Evolutionary conservation across 1,140 invertebrate genomes (phyloP).

Genomic region (Patella vulgata): DNA sequence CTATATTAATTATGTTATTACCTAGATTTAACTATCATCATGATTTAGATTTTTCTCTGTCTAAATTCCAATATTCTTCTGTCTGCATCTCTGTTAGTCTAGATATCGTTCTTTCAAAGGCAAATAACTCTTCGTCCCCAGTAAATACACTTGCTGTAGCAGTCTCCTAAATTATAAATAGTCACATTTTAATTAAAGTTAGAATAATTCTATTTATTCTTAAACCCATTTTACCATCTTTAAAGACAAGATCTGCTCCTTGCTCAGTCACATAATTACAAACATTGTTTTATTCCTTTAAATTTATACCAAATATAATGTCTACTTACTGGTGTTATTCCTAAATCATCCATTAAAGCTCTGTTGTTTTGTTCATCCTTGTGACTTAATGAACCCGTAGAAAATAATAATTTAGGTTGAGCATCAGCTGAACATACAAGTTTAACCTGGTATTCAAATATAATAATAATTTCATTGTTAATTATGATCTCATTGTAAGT

Average conservation of each 20-base stretch:
- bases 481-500: neutral
- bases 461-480: conserved; percentile 1
- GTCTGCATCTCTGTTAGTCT: conserved; percentile 96
- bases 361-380: conserved; percentile 74
- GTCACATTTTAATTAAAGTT: neutral
- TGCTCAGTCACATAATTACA: no score
- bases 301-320: no score
- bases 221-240: no score
- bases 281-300: no score
- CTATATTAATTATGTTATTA: no score
- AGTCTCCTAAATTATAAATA: conserved; percentile 40
- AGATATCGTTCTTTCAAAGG: conserved; percentile 93
- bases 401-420: conserved; percentile 81
- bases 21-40: conserved; percentile 8
- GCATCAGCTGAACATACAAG: conserved; percentile 83
- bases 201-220: no score
- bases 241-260: no score
- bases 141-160: conserved; percentile 88
- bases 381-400: conserved; percentile 60
- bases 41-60: neutral
- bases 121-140: conserved; percentile 97
- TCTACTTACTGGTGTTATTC: conserved; percentile 72
- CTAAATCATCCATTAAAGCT: conserved; percentile 93
- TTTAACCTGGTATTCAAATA: conserved; percentile 71
- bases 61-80: conserved; percentile 82